A percentile compares a stretch with the other conserved stretches of the same genome.
Conservation (phyloP, 2,888 invertebrate genomes). For the Drosophila paramelanica region DNA sequence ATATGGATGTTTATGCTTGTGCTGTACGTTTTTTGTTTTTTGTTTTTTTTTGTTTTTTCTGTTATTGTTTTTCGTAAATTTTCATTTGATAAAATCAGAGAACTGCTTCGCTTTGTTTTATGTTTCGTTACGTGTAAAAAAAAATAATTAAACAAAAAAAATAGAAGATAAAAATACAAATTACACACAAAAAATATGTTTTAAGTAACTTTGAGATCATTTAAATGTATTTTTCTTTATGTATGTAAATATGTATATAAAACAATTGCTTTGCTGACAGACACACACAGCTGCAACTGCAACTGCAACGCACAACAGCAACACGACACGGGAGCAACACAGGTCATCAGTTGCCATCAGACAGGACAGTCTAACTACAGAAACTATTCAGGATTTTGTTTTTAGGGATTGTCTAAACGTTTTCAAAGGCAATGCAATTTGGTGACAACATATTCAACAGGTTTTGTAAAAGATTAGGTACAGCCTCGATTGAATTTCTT, state of each 20-base stretch:
- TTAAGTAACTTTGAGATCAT: slow-evolving; percentile 81
- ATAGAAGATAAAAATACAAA: slow-evolving; percentile 55
- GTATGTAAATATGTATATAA: slow-evolving; percentile 59
- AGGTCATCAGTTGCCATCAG: not conserved
- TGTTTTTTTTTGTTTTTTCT: slow-evolving; percentile 5
- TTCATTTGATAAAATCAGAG: slow-evolving; percentile 45
- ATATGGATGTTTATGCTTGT: slow-evolving; percentile 32
- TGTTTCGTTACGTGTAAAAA: slow-evolving; percentile 10
- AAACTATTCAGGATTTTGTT: not conserved
- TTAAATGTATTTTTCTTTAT: slow-evolving; percentile 74
- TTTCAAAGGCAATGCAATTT: not conserved
- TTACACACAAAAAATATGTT: slow-evolving; percentile 73
- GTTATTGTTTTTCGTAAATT: slow-evolving; percentile 11
- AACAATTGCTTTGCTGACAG: slow-evolving; percentile 24
- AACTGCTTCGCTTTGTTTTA: slow-evolving; percentile 34
- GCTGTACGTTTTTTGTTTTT: slow-evolving; percentile 23
- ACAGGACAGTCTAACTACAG: slow-evolving; percentile 2
- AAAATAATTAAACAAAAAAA: slow-evolving; percentile 18
- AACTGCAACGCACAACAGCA: slow-evolving; percentile 10
- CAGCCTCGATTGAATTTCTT: too few relatives aligned
- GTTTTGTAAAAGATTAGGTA: not conserved
- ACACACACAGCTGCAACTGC: slow-evolving; percentile 1
- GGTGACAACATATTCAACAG: not conserved
- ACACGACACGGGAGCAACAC: not conserved
- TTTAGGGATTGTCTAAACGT: slow-evolving; percentile 5